phyloP scores from a whole-genome alignment of 2,113 vertebrate genomes.

The Oceanites oceanicus region DNA sequence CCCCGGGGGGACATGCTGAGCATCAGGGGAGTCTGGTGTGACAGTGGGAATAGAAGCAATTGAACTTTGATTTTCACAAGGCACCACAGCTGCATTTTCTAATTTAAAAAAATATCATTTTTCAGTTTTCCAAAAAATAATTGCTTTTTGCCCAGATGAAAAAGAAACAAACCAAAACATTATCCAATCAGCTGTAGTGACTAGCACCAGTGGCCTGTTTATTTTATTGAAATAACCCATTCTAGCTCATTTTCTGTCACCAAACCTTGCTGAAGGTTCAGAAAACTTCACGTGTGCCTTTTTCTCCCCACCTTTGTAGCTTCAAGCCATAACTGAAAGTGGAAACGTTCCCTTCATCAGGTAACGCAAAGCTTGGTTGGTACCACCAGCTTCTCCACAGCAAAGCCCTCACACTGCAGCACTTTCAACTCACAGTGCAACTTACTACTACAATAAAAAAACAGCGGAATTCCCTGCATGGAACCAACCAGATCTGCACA shows the following conservation, averaged over 20 bases:
- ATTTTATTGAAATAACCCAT: not conserved
- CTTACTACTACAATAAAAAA: not conserved
- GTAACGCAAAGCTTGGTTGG: not conserved
- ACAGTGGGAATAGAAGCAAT: not conserved
- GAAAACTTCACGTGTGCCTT: not conserved
- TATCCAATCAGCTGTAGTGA: too few species aligned
- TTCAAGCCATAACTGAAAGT: not conserved
- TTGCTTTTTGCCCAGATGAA: not conserved
- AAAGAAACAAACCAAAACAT: not conserved
- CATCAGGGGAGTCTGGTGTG: too few species aligned
- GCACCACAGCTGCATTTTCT: not conserved
- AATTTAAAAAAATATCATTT: rapidly evolving
- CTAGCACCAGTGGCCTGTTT: not conserved
- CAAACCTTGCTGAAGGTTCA: not conserved
- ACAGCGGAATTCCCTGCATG: not conserved
- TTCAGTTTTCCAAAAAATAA: not conserved
- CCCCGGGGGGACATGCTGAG: too few species aligned
- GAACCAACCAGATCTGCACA: not conserved
- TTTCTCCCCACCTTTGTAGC: not conserved
- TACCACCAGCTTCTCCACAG: not conserved
- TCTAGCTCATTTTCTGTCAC: not conserved
- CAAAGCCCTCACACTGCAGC: not conserved
- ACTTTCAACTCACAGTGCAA: not conserved
- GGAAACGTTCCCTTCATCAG: not conserved
- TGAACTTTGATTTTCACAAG: not conserved